Conservation (phyloP, 2,113 vertebrate species). For the Rhinoderma darwinii region DNA sequence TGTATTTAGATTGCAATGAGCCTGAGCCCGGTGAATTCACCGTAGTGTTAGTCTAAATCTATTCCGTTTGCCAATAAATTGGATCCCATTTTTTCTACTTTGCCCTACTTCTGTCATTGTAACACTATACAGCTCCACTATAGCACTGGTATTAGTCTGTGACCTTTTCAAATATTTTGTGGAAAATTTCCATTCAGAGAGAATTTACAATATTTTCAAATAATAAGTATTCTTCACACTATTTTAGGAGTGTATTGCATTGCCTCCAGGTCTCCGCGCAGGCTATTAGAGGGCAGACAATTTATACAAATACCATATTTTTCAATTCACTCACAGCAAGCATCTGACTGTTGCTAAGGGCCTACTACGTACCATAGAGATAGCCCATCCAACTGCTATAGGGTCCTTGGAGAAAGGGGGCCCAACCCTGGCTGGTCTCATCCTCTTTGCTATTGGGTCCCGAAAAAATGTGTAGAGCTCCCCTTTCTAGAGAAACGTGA, state of each 20-base stretch:
- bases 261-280: neutral
- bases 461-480: too few species aligned
- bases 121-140: neutral
- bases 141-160: neutral
- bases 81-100: neutral
- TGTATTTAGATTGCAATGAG: neutral
- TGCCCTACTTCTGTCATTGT: neutral
- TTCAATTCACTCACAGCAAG: neutral
- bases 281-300: neutral
- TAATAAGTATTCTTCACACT: neutral
- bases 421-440: too few species aligned
- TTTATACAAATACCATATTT: neutral
- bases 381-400: too few species aligned
- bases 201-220: neutral
- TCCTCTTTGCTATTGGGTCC: too few species aligned
- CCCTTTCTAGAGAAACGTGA: too few species aligned
- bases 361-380: too few species aligned
- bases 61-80: neutral
- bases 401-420: too few species aligned
- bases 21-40: neutral
- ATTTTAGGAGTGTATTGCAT: neutral
- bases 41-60: neutral
- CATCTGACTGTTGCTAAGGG: too few species aligned
- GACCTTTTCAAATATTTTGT: neutral
- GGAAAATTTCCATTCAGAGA: neutral